A percentile compares a stretch with the other conserved stretches of the same genome.
Conservation (phyloP, 2,113 vertebrate genomes). For the Notarius lentiginosus region DNA sequence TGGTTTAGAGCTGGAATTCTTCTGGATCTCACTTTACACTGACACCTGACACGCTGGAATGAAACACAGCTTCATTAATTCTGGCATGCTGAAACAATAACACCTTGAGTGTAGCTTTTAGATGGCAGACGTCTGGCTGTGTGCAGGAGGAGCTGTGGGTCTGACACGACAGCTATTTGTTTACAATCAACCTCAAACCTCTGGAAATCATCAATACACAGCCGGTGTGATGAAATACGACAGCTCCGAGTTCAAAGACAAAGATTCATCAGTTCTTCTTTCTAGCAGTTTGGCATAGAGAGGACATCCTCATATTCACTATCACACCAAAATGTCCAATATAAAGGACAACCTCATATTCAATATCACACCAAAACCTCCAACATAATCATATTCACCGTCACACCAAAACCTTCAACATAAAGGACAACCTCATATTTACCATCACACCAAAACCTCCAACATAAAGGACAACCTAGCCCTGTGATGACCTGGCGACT, state of each 20-base stretch:
- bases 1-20: slow-evolving; percentile 58
- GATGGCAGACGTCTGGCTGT: slow-evolving; percentile 52
- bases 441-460: no score
- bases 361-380: neutral
- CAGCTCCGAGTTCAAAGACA: slow-evolving; percentile 23
- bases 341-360: neutral
- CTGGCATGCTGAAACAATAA: slow-evolving; percentile 59
- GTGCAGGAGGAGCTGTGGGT: slow-evolving; percentile 50
- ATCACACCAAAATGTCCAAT: neutral
- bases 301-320: neutral
- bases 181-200: slow-evolving; percentile 47
- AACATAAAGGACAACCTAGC: neutral
- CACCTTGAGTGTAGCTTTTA: slow-evolving; percentile 57
- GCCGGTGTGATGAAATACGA: neutral
- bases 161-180: slow-evolving; percentile 49
- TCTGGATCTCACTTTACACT: slow-evolving; percentile 59
- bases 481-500: no score
- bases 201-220: slow-evolving; percentile 15
- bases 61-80: slow-evolving; percentile 66
- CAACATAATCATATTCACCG: no score
- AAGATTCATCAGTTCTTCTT: slow-evolving; percentile 12
- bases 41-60: slow-evolving; percentile 62
- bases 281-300: neutral
- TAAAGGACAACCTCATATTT: no score
- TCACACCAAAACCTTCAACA: no score